Evolutionary conservation across 1,140 invertebrate species (phyloP).

Genomic region (Drosophila persimilis): DNA sequence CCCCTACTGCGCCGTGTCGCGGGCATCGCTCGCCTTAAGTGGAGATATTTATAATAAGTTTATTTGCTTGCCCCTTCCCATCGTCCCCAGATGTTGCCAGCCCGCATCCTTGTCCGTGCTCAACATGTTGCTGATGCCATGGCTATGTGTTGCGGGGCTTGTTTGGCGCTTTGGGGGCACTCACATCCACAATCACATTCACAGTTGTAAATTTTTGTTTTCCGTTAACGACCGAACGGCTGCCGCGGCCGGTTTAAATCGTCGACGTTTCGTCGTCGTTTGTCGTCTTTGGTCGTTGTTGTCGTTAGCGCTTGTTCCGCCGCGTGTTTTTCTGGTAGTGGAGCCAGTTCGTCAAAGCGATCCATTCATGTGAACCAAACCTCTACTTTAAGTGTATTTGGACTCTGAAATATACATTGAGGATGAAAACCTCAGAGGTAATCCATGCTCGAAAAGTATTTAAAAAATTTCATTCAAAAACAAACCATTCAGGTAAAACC

Average conservation of each 20-base stretch:
- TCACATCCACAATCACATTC: slow-evolving; percentile 76
- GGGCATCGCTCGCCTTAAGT: slow-evolving; percentile 61
- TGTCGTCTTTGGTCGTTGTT: slow-evolving; percentile 8
- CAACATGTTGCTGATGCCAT: slow-evolving; percentile 64
- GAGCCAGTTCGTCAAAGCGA: no score
- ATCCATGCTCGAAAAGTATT: no score
- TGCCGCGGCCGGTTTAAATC: slow-evolving; percentile 30
- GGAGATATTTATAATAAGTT: slow-evolving; percentile 82
- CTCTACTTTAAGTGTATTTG: neutral
- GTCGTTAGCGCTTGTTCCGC: slow-evolving; percentile 6
- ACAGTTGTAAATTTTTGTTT: slow-evolving; percentile 80
- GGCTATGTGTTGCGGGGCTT: slow-evolving; percentile 54
- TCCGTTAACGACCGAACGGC: slow-evolving; percentile 68
- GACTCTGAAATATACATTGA: no score
- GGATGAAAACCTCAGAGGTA: no score
- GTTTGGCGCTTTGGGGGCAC: slow-evolving; percentile 63
- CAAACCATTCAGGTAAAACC: no score
- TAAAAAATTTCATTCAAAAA: no score
- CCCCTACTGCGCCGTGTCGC: slow-evolving; percentile 63
- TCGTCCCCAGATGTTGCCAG: slow-evolving; percentile 41
- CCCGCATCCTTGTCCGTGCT: slow-evolving; percentile 27
- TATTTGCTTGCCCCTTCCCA: slow-evolving; percentile 56
- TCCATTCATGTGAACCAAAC: neutral
- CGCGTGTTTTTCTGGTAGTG: slow-evolving; percentile 3
- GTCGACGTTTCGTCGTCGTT: slow-evolving; percentile 20